A percentile compares a stretch with the other conserved stretches of the same genome.
Conservation (phyloP, 1,140 invertebrate species). For the Paraescarpia echinospica region DNA sequence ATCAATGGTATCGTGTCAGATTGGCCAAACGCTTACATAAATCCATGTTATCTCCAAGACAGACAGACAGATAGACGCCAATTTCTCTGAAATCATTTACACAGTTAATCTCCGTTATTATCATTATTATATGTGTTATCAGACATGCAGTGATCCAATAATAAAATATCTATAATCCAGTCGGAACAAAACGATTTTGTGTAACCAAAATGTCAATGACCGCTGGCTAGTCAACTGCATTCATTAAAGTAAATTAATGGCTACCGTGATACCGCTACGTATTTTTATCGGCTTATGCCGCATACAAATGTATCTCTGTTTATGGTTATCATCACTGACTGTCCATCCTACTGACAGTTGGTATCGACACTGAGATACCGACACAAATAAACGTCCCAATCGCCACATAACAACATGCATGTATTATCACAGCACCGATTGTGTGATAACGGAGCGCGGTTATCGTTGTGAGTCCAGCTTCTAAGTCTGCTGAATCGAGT, state of each 20-base stretch:
- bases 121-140: neutral
- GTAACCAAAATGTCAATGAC: neutral
- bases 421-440: too few relatives aligned
- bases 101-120: neutral
- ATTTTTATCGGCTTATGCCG: neutral
- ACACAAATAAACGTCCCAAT: neutral
- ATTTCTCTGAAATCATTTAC: neutral
- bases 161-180: neutral
- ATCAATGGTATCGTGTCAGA: neutral
- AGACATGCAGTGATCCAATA: neutral
- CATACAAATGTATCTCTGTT: neutral
- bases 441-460: too few relatives aligned
- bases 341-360: neutral
- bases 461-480: too few relatives aligned
- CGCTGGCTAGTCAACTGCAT: neutral
- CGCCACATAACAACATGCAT: neutral
- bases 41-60: neutral
- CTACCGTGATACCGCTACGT: neutral
- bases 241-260: neutral
- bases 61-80: neutral
- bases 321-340: neutral
- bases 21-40: neutral
- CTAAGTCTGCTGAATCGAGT: too few relatives aligned
- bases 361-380: neutral
- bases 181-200: neutral